These are phyloP conservation scores for Nasonia giraulti DNA, from an alignment of 1,140 invertebrate genomes.

Conservation along the genomic window DNA sequence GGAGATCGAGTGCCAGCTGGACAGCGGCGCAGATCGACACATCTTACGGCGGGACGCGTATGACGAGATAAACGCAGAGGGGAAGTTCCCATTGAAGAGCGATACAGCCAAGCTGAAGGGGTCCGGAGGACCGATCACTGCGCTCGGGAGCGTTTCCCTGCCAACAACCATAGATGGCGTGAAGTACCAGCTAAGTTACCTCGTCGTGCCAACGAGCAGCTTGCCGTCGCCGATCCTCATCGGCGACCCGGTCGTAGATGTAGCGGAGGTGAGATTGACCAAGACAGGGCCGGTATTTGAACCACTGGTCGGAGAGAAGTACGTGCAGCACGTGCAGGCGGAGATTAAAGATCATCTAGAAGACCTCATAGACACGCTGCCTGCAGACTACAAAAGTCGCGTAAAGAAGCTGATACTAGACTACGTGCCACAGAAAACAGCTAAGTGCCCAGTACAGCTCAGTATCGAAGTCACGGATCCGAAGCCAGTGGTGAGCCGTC, in stretches of 20 bases:
- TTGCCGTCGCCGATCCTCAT: constrained; percentile 41
- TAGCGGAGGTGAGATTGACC: constrained; percentile 24
- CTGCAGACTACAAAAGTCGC: background rate
- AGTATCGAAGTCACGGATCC: constrained; percentile 11
- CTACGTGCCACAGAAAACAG: constrained; percentile 14
- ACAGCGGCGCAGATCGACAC: no score
- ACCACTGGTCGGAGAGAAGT: constrained; percentile 1
- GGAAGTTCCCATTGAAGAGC: background rate
- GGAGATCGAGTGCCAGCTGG: no score
- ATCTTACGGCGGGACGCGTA: background rate
- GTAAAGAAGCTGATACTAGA: constrained; percentile 3
- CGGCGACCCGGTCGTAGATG: constrained; percentile 50
- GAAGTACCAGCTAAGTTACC: background rate
- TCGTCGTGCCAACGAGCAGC: constrained; percentile 40
- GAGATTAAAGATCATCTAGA: background rate
- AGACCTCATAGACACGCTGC: background rate
- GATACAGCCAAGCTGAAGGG: background rate
- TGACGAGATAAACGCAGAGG: background rate
- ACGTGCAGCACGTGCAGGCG: background rate
- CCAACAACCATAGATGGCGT: background rate
- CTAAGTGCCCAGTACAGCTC: constrained; percentile 20
- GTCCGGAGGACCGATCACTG: background rate
- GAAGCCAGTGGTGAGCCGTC: constrained; percentile 6
- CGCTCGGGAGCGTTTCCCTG: background rate
- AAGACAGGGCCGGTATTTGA: constrained; percentile 7